These are phyloP conservation scores for Mythimna loreyi DNA, from an alignment of 2,888 invertebrate species.

Conservation along the genomic window DNA sequence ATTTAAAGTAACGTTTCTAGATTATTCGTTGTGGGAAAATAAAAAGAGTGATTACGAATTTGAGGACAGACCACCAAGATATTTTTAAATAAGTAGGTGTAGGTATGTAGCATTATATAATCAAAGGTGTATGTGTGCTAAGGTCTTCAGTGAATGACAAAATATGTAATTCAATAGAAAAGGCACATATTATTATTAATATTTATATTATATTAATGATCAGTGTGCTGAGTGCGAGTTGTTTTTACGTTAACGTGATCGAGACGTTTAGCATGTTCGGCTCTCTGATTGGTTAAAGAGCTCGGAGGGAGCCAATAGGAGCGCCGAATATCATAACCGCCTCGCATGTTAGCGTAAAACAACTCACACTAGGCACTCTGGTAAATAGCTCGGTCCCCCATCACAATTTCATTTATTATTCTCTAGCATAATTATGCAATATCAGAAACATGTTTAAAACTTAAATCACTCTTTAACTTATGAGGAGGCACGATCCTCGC, in stretches of 20 bases:
- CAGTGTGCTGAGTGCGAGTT: no score
- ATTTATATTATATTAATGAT: not conserved
- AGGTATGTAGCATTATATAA: no score
- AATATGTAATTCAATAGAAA: conserved; percentile 5
- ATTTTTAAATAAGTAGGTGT: not conserved
- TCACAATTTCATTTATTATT: not conserved
- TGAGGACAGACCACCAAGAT: conserved; percentile 55
- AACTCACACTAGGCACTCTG: no score
- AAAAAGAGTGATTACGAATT: conserved; percentile 71
- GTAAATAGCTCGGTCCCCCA: not conserved
- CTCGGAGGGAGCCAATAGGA: no score
- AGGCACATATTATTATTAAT: not conserved
- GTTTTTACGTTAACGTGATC: no score
- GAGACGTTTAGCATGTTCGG: no score
- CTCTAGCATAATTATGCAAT: conserved; percentile 6
- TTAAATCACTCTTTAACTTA: conserved; percentile 11
- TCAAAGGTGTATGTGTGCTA: no score
- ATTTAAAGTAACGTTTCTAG: conserved; percentile 73
- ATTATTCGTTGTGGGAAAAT: conserved; percentile 71
- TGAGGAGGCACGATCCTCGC: conserved; percentile 20
- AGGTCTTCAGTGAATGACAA: not conserved
- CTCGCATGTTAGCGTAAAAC: no score
- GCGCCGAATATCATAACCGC: no score
- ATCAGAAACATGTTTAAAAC: conserved; percentile 17
- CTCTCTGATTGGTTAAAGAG: no score